These are phyloP conservation scores for Scolopax mira DNA, from an alignment of 2,113 vertebrate genomes.

Conservation along the genomic window DNA sequence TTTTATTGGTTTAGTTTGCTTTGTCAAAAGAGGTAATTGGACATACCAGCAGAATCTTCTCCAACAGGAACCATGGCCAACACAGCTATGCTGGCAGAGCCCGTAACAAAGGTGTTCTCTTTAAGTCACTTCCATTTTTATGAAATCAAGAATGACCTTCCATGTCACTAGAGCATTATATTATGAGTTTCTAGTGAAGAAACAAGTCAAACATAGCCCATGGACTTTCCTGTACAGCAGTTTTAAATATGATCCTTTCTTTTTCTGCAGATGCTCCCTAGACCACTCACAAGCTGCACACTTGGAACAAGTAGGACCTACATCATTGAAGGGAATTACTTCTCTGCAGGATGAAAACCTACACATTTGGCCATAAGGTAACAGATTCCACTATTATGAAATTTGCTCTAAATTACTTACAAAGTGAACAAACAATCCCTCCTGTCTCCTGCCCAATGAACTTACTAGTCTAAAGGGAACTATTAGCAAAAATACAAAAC, in stretches of 20 bases:
- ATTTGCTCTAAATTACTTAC: not conserved
- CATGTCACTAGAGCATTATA: not conserved
- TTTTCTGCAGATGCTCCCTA: not conserved
- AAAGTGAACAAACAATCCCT: not conserved
- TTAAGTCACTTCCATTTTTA: not conserved
- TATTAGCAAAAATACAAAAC: not conserved
- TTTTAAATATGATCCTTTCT: not conserved
- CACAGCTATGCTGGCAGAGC: not conserved
- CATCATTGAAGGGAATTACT: not conserved
- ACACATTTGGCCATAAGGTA: not conserved
- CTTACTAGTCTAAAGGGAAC: not conserved
- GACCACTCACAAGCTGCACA: not conserved
- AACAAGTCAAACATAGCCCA: not conserved
- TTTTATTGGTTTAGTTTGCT: not conserved
- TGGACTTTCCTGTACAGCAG: not conserved
- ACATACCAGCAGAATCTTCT: not conserved
- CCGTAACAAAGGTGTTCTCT: not conserved
- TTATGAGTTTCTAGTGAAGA: not conserved
- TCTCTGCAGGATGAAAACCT: not conserved
- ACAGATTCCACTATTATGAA: not conserved
- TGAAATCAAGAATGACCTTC: not conserved
- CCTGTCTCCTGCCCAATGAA: not conserved
- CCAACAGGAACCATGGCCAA: accelerated
- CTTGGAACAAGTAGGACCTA: not conserved
- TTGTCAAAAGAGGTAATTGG: not conserved